phyloP scores from a whole-genome alignment of 2,797 vertebrate genomes.

The Oreochromis grahami region DNA sequence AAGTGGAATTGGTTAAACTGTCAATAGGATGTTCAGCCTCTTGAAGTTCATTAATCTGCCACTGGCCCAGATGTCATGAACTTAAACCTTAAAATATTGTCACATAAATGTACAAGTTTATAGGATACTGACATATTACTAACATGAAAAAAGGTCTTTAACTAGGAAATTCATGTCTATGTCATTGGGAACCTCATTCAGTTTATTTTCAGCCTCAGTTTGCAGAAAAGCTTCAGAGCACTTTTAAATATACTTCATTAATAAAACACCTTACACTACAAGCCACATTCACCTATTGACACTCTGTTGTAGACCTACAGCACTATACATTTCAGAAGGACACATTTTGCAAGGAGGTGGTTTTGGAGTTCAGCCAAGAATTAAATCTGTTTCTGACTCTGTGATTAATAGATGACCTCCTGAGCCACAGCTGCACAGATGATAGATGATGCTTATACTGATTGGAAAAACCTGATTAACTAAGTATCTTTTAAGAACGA shows the following conservation, averaged over 20 bases:
- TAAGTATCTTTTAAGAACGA: neutral
- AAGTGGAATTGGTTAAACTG: neutral
- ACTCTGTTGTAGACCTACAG: neutral
- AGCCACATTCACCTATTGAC: neutral
- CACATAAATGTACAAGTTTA: neutral
- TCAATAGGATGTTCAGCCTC: neutral
- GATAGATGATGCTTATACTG: neutral
- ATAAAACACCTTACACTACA: neutral
- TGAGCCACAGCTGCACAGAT: neutral
- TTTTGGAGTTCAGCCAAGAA: neutral
- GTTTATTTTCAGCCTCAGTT: neutral
- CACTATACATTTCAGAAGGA: neutral
- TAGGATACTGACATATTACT: neutral
- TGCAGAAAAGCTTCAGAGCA: neutral
- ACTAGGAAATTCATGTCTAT: neutral
- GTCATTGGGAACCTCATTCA: neutral
- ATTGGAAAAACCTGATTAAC: neutral
- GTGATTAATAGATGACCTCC: neutral
- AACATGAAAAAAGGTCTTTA: neutral
- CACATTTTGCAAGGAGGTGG: neutral
- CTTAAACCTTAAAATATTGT: neutral
- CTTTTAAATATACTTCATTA: neutral
- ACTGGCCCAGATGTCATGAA: neutral
- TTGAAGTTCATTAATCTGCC: neutral
- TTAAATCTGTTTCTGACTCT: neutral